Evolutionary conservation across 2,888 invertebrate genomes (phyloP).

Genomic region (Nemurella pictetii): DNA sequence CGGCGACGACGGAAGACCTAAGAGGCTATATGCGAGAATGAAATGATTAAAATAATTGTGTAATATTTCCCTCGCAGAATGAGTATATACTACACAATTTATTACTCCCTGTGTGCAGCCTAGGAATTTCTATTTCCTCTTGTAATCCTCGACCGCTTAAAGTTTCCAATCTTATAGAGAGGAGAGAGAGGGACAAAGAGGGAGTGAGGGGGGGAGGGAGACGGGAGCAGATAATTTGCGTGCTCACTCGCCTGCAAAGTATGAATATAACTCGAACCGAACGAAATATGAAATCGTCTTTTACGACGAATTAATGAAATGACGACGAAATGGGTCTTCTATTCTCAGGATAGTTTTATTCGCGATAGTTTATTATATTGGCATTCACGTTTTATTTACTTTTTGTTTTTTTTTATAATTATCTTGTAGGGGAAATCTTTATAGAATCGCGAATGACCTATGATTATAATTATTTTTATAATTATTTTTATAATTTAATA

Average conservation of each 20-base stretch:
- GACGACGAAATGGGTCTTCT: not conserved
- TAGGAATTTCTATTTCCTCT: not conserved
- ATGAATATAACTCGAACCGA: not conserved
- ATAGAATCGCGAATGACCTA: not conserved
- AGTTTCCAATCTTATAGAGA: not conserved
- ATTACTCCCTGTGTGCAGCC: not conserved
- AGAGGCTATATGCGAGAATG: not conserved
- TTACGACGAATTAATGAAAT: constrained; percentile 3
- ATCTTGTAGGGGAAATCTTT: too few species aligned
- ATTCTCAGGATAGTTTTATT: not conserved
- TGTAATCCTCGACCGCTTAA: not conserved
- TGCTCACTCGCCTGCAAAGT: not conserved
- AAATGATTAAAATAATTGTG: too few species aligned
- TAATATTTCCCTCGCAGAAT: not conserved
- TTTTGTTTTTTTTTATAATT: too few species aligned
- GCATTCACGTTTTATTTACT: not conserved
- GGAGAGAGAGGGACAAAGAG: too few species aligned
- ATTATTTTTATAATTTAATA: too few species aligned
- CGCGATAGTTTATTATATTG: not conserved
- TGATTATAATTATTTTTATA: too few species aligned
- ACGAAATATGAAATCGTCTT: not conserved
- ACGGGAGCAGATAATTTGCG: not conserved
- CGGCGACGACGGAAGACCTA: too few species aligned
- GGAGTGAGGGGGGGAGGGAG: too few species aligned
- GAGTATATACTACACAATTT: not conserved